Percentiles rank a stretch among this genome's conserved stretches.
Evolutionary conservation across 2,113 vertebrate genomes (phyloP).

Genomic region (Dolichallabes microphthalmus): DNA sequence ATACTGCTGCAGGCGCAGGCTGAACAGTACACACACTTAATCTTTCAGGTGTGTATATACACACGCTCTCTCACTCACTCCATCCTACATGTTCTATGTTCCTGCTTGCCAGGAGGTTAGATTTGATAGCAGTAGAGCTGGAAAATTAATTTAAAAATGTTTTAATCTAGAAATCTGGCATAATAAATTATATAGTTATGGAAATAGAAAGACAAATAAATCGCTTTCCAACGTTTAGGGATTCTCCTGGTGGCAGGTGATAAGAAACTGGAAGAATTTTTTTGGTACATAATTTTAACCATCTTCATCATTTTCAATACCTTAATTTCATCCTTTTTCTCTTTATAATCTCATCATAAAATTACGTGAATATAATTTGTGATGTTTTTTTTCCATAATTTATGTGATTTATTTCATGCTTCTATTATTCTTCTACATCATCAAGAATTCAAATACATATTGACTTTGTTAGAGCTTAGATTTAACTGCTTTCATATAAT

Average conservation of each 20-base stretch:
- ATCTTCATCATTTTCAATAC: neutral
- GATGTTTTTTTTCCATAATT: neutral
- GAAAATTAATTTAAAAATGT: neutral
- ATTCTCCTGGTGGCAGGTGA: neutral
- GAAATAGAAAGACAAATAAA: neutral
- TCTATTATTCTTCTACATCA: neutral
- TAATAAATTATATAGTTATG: neutral
- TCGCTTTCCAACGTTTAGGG: neutral
- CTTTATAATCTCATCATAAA: neutral
- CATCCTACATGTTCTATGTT: neutral
- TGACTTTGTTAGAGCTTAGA: neutral
- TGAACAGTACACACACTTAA: slow-evolving; percentile 85
- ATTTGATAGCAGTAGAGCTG: neutral
- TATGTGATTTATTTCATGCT: neutral
- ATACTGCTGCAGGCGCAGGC: slow-evolving; percentile 89
- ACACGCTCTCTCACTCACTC: neutral
- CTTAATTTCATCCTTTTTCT: neutral
- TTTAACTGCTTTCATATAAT: neutral
- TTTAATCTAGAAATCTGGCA: neutral
- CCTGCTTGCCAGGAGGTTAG: neutral
- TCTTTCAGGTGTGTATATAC: slow-evolving; percentile 84
- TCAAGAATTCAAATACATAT: neutral
- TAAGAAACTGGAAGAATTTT: neutral
- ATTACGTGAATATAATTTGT: neutral
- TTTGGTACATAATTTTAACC: neutral